A percentile compares a stretch with the other conserved stretches of the same genome.
These are phyloP conservation scores for Anthoscopus minutus DNA, from an alignment of 2,113 vertebrate species.

Conservation along the genomic window DNA sequence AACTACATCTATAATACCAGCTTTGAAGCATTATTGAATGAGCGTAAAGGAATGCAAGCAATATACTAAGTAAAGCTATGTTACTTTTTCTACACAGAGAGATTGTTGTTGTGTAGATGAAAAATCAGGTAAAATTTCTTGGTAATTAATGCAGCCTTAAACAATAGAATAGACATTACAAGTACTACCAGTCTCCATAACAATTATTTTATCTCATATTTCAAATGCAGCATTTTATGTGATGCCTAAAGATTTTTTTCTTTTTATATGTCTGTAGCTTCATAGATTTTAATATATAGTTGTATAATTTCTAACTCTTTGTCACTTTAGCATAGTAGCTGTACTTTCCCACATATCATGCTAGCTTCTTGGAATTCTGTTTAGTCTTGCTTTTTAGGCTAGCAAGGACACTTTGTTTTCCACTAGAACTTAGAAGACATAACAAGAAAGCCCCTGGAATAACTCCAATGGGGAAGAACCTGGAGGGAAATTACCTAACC, in stretches of 20 bases:
- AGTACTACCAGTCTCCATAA: not conserved
- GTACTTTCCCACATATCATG: not conserved
- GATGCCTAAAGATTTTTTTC: not conserved
- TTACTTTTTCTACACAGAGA: not conserved
- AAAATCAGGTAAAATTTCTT: not conserved
- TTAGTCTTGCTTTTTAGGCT: not conserved
- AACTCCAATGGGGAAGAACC: not conserved
- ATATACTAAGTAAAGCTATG: not conserved
- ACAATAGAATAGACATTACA: not conserved
- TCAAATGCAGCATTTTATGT: not conserved
- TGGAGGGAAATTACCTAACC: not conserved
- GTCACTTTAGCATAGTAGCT: not conserved
- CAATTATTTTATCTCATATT: not conserved
- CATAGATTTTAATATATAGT: not conserved
- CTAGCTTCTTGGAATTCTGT: not conserved
- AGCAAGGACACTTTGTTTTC: not conserved
- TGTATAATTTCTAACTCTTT: not conserved
- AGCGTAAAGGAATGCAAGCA: not conserved
- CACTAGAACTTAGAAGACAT: not conserved
- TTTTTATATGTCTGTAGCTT: not conserved
- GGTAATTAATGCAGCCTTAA: not conserved
- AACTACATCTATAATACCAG: not conserved
- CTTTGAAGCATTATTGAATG: not conserved
- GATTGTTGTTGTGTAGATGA: not conserved
- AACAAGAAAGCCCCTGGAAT: not conserved